A percentile compares a stretch with the other conserved stretches of the same genome.
Conservation (phyloP, 2,888 invertebrate species). For the Scaptomyza tumidula region DNA sequence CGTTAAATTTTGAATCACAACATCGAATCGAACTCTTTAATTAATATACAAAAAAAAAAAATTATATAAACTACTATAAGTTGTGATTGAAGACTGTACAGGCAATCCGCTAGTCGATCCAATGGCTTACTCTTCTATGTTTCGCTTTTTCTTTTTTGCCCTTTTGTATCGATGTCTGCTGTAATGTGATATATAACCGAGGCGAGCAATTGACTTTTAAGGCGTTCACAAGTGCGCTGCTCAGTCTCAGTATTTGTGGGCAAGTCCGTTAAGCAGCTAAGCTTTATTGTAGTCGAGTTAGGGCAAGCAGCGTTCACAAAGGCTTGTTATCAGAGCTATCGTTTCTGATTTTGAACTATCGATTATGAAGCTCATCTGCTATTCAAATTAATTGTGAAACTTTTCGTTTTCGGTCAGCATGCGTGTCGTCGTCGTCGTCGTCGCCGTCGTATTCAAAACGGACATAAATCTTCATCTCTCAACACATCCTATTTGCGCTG, state of each 20-base stretch:
- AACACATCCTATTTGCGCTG: constrained; percentile 34
- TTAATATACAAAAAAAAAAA: too few species aligned
- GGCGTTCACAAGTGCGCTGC: constrained; percentile 44
- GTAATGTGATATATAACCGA: constrained; percentile 49
- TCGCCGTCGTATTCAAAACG: constrained; percentile 3
- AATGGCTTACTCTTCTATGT: background rate
- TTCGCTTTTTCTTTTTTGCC: constrained; percentile 1
- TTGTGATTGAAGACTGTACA: background rate
- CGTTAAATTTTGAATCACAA: too few species aligned
- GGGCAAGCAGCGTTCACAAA: background rate
- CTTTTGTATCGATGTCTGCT: constrained; percentile 14
- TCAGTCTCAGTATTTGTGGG: constrained; percentile 24
- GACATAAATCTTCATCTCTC: constrained; percentile 55
- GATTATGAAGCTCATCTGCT: constrained; percentile 45
- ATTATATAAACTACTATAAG: too few species aligned
- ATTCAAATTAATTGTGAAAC: constrained; percentile 75
- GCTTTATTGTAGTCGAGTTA: constrained; percentile 17
- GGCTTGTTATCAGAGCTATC: background rate
- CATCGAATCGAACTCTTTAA: too few species aligned
- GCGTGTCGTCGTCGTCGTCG: constrained; percentile 52
- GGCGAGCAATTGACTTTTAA: constrained; percentile 51
- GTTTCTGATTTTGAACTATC: constrained; percentile 14
- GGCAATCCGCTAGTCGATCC: background rate
- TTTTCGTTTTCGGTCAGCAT: constrained; percentile 58
- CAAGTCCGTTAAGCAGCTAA: constrained; percentile 20